Evolutionary conservation across 2,113 vertebrate species (phyloP).

Genomic region (Callionymus lyra): DNA sequence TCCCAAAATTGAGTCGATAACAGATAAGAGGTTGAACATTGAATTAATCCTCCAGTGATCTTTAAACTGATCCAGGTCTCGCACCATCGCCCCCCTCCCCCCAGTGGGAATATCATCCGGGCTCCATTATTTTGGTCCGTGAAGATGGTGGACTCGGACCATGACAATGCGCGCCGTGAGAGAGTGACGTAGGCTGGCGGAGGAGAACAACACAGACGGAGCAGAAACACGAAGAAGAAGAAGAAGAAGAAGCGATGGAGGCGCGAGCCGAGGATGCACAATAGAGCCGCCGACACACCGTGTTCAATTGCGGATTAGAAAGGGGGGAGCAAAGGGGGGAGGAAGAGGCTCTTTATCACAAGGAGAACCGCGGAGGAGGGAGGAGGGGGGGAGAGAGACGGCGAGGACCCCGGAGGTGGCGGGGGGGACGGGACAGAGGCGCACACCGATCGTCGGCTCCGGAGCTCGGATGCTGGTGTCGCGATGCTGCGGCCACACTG

Average conservation of each 20-base stretch:
- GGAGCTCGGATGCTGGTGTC: constrained; percentile 68
- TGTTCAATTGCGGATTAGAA: constrained; percentile 67
- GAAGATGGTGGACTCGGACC: constrained; percentile 31
- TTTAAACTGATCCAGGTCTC: no score
- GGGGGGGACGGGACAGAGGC: constrained; percentile 36
- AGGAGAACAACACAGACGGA: constrained; percentile 49
- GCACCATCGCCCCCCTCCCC: background rate
- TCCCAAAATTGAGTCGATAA: no score
- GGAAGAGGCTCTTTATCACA: constrained; percentile 58
- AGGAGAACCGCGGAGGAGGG: constrained; percentile 20
- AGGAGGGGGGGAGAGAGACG: constrained; percentile 19
- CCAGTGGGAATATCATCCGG: constrained; percentile 27
- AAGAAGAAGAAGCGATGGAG: constrained; percentile 10
- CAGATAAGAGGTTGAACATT: no score
- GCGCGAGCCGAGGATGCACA: constrained; percentile 49
- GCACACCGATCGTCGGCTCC: constrained; percentile 42
- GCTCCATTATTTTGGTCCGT: background rate
- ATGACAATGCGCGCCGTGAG: constrained; percentile 51
- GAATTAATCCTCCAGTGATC: no score
- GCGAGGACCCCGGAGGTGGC: constrained; percentile 44
- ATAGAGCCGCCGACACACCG: constrained; percentile 55
- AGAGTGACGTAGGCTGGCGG: constrained; percentile 60
- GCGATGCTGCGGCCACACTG: constrained; percentile 67
- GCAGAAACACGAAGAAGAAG: background rate
- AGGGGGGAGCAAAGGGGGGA: constrained; percentile 9